Evolutionary conservation across 2,113 vertebrate species (phyloP).

Genomic region (Lasiurus cinereus): DNA sequence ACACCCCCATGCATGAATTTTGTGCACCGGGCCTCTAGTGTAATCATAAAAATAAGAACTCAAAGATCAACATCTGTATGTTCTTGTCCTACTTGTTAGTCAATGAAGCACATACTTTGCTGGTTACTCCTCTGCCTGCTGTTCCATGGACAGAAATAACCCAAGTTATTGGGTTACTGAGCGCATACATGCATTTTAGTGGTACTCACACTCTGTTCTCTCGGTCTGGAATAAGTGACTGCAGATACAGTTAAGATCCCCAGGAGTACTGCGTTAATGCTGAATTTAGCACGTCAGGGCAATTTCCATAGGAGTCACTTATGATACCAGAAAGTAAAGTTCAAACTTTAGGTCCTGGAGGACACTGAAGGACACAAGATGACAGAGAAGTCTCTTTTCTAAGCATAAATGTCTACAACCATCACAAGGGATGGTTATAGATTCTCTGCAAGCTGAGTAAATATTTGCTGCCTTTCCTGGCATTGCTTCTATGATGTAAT

Average conservation of each 20-base stretch:
- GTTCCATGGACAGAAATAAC: conserved; percentile 41
- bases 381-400: conserved; percentile 64
- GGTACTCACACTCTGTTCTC: not conserved
- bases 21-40: not conserved
- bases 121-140: conserved; percentile 46
- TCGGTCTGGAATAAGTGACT: conserved; percentile 31
- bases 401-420: not conserved
- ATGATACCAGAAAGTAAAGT: conserved; percentile 10
- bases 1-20: no score
- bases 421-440: not conserved
- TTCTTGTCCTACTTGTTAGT: conserved; percentile 53
- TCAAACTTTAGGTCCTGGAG: conserved; percentile 56
- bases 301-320: conserved; percentile 42
- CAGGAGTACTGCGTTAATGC: conserved; percentile 46
- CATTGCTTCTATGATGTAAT: not conserved
- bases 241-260: not conserved
- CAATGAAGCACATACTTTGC: conserved; percentile 15
- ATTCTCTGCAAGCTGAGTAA: not conserved
- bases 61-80: conserved; percentile 48
- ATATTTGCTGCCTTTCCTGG: not conserved
- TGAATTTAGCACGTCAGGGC: conserved; percentile 60
- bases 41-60: conserved; percentile 56
- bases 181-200: not conserved
- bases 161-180: no score
- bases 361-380: conserved; percentile 26